Evolutionary conservation across 2,888 invertebrate species (phyloP), one percentile per base, ranked within the genome.

Genomic region (Aphodius granarius): DNA sequence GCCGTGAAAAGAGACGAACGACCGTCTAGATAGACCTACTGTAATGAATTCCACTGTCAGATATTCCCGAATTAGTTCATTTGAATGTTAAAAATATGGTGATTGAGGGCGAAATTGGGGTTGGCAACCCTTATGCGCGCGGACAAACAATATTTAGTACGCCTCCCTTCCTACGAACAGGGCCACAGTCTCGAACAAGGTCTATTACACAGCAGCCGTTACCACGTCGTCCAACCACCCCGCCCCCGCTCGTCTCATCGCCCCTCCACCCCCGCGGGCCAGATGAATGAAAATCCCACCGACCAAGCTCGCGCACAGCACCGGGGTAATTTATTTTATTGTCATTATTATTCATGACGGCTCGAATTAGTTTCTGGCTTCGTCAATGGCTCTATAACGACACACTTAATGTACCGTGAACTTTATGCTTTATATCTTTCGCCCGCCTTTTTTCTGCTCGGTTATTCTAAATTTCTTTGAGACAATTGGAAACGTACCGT

Each of bases 61-160:
- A 80, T 79, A 80, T 80, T 78, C 77, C 77, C 78, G 78, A 79
- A 80, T 80, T 79, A 78, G 78, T 79, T 78, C 78, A 78, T 79
- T 79, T 79, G 78, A 80, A 80, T 80, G 80, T 80, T 79, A 75
- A 80, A 80, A 80, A 78, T 80, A 80, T 80, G 80, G 78, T 80
- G 80, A 80, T 80, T 75, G 72, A 71, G 72, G 66, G 68, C 72
- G 70, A 72, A 75, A 75, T 73, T 75, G 72, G 72, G 72, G 72
- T 21, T 72, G 72, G 75, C 66, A 72, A 75, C 66, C 75, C 75
- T 72, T 68, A 72, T 63, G 63, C 66, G 66, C 66, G 62, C 66
- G 64, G 64, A 71, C 74, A 74, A 74, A 75, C 72, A 75, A 75
- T 75, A 75, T 75, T 75, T 75, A 73, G 72, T 75, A 73, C 72